Conservation (phyloP, 1,140 invertebrate species). For the Contarinia nasturtii region DNA sequence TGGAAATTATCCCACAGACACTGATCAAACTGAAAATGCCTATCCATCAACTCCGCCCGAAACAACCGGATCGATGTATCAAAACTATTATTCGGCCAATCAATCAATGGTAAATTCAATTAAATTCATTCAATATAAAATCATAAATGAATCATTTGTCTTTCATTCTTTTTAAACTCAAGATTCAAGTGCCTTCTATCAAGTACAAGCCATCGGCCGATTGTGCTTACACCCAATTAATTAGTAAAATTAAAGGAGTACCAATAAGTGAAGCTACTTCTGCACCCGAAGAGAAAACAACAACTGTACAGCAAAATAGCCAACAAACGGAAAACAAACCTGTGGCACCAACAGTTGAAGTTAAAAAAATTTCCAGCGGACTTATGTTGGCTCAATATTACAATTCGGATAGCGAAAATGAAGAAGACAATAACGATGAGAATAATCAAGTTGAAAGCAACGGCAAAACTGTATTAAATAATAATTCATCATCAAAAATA, state of each 20-base stretch:
- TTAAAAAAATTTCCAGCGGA: slow-evolving; percentile 25
- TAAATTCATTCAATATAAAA: too few species aligned
- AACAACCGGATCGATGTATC: slow-evolving; percentile 12
- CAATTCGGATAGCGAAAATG: slow-evolving; percentile 30
- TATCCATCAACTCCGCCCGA: neutral
- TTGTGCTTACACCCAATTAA: slow-evolving; percentile 67
- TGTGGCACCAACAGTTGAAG: slow-evolving; percentile 5
- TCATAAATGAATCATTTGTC: too few species aligned
- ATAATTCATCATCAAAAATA: neutral
- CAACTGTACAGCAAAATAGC: too few species aligned
- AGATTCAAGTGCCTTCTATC: slow-evolving; percentile 27
- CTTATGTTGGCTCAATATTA: slow-evolving; percentile 36
- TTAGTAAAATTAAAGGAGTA: slow-evolving; percentile 63
- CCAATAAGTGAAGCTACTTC: slow-evolving; percentile 23
- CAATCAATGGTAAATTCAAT: too few species aligned
- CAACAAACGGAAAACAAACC: neutral
- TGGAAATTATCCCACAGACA: slow-evolving; percentile 47
- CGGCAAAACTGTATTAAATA: too few species aligned
- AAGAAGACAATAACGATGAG: slow-evolving; percentile 15
- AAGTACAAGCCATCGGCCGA: slow-evolving; percentile 61
- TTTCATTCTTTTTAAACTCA: too few species aligned
- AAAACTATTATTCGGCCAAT: too few species aligned
- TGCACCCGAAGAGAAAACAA: slow-evolving; percentile 2
- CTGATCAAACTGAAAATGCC: slow-evolving; percentile 11
- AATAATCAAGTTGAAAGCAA: neutral